Conservation (phyloP, 2,797 vertebrate genomes). For the Xyrichtys novacula region DNA sequence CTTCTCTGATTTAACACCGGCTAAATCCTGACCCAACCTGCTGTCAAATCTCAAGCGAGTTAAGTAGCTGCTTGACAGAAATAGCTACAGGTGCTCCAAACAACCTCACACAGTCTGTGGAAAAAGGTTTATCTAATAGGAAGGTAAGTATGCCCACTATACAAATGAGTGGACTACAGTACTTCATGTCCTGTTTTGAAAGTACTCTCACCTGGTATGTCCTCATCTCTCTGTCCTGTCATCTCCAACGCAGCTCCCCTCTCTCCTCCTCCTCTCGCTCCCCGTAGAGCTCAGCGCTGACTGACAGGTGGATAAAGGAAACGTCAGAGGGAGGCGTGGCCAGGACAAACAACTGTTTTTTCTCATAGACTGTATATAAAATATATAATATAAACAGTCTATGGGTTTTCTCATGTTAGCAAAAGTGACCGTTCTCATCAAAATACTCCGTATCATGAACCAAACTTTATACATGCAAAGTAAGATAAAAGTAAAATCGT, state of each 20-base stretch:
- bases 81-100: conserved; percentile 60
- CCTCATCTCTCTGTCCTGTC: conserved; percentile 63
- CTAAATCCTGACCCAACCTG: conserved; percentile 65
- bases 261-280: conserved; percentile 12
- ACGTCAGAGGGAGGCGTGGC: conserved; percentile 14
- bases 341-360: too few species aligned
- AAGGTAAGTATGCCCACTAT: background rate
- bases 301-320: background rate
- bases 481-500: too few species aligned
- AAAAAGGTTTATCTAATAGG: background rate
- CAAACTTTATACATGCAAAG: too few species aligned
- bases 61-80: conserved; percentile 61
- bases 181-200: background rate
- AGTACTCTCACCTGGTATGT: conserved; percentile 69
- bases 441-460: too few species aligned
- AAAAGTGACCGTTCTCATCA: too few species aligned
- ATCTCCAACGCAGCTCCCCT: conserved; percentile 43
- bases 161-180: background rate
- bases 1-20: conserved; percentile 45
- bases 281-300: background rate
- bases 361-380: too few species aligned
- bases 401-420: too few species aligned
- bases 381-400: too few species aligned
- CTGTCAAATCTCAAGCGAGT: conserved; percentile 55
- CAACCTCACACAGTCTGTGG: background rate